phyloP scores from a whole-genome alignment of 2,888 invertebrate genomes.

The Anthophora plumipes region DNA sequence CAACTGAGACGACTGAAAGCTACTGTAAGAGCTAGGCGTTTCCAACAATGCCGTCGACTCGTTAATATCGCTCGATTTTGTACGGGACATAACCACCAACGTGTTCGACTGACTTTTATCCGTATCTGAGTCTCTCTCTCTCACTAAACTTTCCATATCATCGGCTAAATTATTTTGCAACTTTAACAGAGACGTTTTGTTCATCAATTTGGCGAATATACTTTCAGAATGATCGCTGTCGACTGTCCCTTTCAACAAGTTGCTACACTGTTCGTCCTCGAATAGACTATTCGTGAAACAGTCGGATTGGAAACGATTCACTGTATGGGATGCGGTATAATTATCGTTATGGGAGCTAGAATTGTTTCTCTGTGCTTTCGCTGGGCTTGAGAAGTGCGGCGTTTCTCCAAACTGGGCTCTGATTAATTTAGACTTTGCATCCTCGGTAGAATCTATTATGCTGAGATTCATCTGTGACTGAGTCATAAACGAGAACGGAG shows the following conservation, averaged over 20 bases:
- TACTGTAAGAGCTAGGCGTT: conserved; percentile 82
- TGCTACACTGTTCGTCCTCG: conserved; percentile 74
- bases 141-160: conserved; percentile 78
- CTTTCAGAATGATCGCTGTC: conserved; percentile 77
- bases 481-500: conserved; percentile 94
- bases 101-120: conserved; percentile 78
- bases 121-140: conserved; percentile 71
- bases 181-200: conserved; percentile 79
- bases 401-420: conserved; percentile 77
- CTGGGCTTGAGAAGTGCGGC: conserved; percentile 77
- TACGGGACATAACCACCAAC: conserved; percentile 74
- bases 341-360: conserved; percentile 75
- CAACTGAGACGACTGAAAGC: conserved; percentile 80
- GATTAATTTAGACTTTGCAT: conserved; percentile 71
- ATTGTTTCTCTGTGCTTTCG: conserved; percentile 75
- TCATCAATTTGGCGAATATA: conserved; percentile 80
- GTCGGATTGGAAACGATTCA: conserved; percentile 80
- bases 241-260: conserved; percentile 68
- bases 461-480: conserved; percentile 91
- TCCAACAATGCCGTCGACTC: conserved; percentile 81
- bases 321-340: conserved; percentile 76
- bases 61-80: conserved; percentile 78
- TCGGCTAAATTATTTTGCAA: conserved; percentile 76
- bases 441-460: conserved; percentile 75
- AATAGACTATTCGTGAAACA: conserved; percentile 78